Evolutionary conservation across 2,888 invertebrate species (phyloP), one percentile per base, ranked within the genome.

Genomic region (Adelognathus sp.): DNA sequence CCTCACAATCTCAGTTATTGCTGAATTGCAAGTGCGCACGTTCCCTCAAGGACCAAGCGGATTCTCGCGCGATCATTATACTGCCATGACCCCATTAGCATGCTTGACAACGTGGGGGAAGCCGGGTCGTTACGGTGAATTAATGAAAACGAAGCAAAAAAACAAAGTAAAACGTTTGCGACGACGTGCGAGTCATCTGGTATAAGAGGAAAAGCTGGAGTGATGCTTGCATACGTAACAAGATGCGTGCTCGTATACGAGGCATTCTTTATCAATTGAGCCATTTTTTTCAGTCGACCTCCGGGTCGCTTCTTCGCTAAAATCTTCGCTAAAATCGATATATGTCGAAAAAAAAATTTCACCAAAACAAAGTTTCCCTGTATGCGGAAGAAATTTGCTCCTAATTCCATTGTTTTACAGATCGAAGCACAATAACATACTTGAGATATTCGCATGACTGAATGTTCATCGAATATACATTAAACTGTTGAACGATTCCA

Each of bases 101-200:
- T 46, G 11, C 46, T 46, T 50, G 31, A 64, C 63, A 64, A 29
- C 31, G 31, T 46, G 50, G 46, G 31, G n/a, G 16, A n/a, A 64
- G 31, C n/a, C 21, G 46, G 63, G 21, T 44, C 64, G 64, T 64
- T 50, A 50, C 36, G 33, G 50, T 50, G 50, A 50, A 64, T 64
- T 64, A 33, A 64, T 36, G 24, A 50, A 64, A 64, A 33, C 27
- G 16, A 33, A 33, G n/a, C 3, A 29, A 27, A 29, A 54, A 4
- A 16, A 54, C 16, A 63, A 63, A 46, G 29, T 14, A 29, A 46
- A 29, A 16, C 33, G 50, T 46, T 33, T n/a, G 29, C 36, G 64
- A 50, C 36, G 18, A 50, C 64, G n/a, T 50, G 50, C 31, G 21
- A 50, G 46, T 9, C n/a, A 24, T 50, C 46, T 18, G 46, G 9